Evolutionary conservation across 2,888 invertebrate species (phyloP), one percentile per base, ranked within the genome.

Genomic region (Cryptocephalus moraei): DNA sequence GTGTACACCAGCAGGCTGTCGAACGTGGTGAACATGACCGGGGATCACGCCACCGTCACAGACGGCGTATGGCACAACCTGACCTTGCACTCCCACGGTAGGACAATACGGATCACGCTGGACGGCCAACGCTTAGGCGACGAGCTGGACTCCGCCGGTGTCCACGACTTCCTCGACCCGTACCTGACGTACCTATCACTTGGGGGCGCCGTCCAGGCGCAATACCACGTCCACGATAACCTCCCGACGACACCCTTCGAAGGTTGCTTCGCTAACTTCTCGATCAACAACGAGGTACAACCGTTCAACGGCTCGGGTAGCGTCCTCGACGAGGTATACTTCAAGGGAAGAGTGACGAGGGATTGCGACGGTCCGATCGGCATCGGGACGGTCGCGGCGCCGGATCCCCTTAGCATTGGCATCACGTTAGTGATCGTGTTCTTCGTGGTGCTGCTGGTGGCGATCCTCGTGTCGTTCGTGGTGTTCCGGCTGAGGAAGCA

Each of bases 391-490:
- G 81, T 84, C 0, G 82, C 86, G 55, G 83, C 84, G 4, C 84
- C 91, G 2, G 89, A 91, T 72, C 92, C 92, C 0, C 73, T 95
- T 8, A 91, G 89, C 62, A 91, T 94, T 51, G 95, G 94, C 45
- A 86, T 95, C 49, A 93, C 93, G 1, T 74, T 95, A 33, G 92
- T 95, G 13, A 91, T 94, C 52, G 90, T 91, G 22, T 94, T 96
- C 75, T 94, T 96, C 64, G 86, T 91, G 8, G 86, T 93, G 49
- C 73, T 94, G 10, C 77, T 93, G 44, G 84, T 93, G 9, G 91
- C 91, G 10, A 91, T 93, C 60, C 76, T 91, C 47, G 87, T 89
- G 13, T 92, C 91, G 42, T 94, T 94, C 63, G 80, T 94, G n/a
- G 89, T 93, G 38, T 93, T 93, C 68, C 82, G 92, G 39, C 76